Percentiles rank a stretch among this genome's conserved stretches.
Conservation (phyloP, 2,888 invertebrate genomes). For the Ophraella communa region DNA sequence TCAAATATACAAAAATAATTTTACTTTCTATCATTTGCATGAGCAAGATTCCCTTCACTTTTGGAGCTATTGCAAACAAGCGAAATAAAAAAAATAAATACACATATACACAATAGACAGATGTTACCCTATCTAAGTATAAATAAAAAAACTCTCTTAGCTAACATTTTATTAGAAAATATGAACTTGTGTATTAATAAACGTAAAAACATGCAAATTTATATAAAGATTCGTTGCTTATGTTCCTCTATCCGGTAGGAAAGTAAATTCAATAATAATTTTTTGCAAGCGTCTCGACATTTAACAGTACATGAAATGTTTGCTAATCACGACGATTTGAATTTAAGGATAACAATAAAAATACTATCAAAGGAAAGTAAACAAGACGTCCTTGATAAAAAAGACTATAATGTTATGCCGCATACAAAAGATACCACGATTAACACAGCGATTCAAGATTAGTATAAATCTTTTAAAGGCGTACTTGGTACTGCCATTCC, state of each 20-base stretch:
- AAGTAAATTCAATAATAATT: too few relatives aligned
- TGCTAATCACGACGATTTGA: slow-evolving; percentile 25
- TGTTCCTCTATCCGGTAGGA: too few relatives aligned
- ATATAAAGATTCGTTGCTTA: too few relatives aligned
- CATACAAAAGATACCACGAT: neutral
- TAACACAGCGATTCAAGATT: neutral
- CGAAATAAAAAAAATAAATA: slow-evolving; percentile 15
- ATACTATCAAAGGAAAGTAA: slow-evolving; percentile 49
- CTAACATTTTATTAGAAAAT: too few relatives aligned
- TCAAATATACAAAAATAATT: slow-evolving; percentile 41
- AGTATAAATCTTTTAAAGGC: neutral
- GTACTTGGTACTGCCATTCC: neutral
- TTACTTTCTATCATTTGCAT: slow-evolving; percentile 50
- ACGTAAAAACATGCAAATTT: too few relatives aligned
- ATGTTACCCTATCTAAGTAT: too few relatives aligned
- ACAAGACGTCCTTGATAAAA: slow-evolving; percentile 49
- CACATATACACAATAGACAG: too few relatives aligned
- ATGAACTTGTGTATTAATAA: too few relatives aligned
- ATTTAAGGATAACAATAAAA: slow-evolving; percentile 40
- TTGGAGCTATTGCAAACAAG: slow-evolving; percentile 36
- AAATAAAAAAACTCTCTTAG: too few relatives aligned
- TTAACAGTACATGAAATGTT: slow-evolving; percentile 20
- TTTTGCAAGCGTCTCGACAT: too few relatives aligned
- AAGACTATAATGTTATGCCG: slow-evolving; percentile 35
- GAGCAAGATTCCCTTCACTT: slow-evolving; percentile 47